Base-by-base conservation (phyloP, 1,140 invertebrate species). In the Ceratitis capitata region DNA sequence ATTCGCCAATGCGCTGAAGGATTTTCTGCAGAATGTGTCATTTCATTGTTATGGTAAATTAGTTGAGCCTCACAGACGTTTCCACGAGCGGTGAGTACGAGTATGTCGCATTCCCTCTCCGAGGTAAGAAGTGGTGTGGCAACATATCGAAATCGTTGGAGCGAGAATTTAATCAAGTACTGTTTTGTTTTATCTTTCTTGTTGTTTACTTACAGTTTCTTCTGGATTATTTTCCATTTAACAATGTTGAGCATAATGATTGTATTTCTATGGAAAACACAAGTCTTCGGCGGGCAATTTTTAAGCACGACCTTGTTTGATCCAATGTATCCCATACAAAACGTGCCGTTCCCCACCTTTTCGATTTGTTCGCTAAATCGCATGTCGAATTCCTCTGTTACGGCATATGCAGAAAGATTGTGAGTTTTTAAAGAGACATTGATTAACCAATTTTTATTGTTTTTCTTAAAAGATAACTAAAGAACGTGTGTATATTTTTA, bases 281-380 rank as follows among this genome's bases (percentile, higher is more conserved):
- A 92, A 84, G 91, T 91, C n/a, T 92, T 92, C 83, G 92, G 92
- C 82, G 88, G 88, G 26, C 91, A 93, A 9, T 92, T 93, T 2
- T 87, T 94, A 61, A 93, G 69, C 5, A 94, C 93, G 42, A 93
- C 93, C 1, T 92, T 94, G 49, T 92, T 93, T 87, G 92, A 94
- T n/a, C 93, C 93, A 39, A 91, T 92, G 3, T 93, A 93, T 58
- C 92, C 93, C 4, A 92, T 94, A 26, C 92, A 88, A 86, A 92
- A 92, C 35, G 93, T 94, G 6, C 92, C 93, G 49, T 94, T 94
- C 86, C 94, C 94, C 0, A 93, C 93, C 2, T 89, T 95, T 3
- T 93, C 93, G 0, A 92, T 95, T 35, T 95, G 94, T 87, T 92
- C 92, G 14, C 91, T 93, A 82, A 95, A 95, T 89, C 93, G 94